Evolutionary conservation across 1,140 invertebrate genomes (phyloP).

Genomic region (Drosophila kurseongensis): DNA sequence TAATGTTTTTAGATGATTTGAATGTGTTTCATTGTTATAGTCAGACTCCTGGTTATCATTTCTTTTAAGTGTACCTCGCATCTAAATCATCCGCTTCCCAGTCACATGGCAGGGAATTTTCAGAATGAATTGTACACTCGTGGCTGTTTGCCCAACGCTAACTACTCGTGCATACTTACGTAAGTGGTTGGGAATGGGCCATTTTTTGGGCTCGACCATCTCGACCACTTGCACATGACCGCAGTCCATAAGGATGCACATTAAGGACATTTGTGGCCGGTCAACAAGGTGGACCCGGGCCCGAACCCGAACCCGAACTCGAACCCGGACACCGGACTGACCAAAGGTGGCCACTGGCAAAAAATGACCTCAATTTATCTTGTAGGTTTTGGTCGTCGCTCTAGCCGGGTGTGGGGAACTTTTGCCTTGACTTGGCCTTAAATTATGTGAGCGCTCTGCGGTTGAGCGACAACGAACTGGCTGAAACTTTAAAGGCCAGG

Average conservation of each 20-base stretch:
- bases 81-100: conserved; percentile 25
- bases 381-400: conserved; percentile 49
- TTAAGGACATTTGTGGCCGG: conserved; percentile 81
- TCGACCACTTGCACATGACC: conserved; percentile 74
- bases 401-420: conserved; percentile 22
- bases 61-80: neutral
- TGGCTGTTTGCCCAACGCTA: conserved; percentile 49
- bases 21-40: too few species aligned
- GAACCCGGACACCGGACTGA: conserved; percentile 48
- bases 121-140: conserved; percentile 37
- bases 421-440: conserved; percentile 59
- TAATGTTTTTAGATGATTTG: too few species aligned
- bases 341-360: conserved; percentile 67
- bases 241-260: conserved; percentile 77
- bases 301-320: conserved; percentile 11
- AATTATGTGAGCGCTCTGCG: conserved; percentile 66
- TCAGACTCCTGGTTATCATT: neutral
- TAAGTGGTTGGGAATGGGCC: conserved; percentile 12
- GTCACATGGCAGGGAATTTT: conserved; percentile 18
- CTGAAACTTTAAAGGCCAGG: conserved; percentile 62
- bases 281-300: conserved; percentile 70
- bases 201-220: conserved; percentile 65
- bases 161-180: conserved; percentile 33
- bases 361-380: conserved; percentile 84
- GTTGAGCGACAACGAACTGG: conserved; percentile 40